These are phyloP conservation scores for Candoia aspera DNA, from an alignment of 2,113 vertebrate species.

Conservation along the genomic window DNA sequence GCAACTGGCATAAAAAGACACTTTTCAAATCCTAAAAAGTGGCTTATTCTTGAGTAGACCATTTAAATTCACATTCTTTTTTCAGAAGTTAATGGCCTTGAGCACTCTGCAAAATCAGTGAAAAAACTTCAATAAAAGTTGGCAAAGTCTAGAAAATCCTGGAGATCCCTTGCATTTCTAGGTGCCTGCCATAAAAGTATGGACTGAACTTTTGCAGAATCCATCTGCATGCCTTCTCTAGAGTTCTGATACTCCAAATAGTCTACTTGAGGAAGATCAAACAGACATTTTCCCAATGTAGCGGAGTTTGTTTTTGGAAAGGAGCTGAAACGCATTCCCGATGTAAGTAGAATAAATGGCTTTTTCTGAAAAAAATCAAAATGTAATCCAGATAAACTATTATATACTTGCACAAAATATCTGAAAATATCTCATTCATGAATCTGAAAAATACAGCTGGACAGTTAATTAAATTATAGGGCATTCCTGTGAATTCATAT, in stretches of 20 bases:
- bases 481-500: background rate
- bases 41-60: too few species aligned
- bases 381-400: background rate
- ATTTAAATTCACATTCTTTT: too few species aligned
- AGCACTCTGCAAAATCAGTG: background rate
- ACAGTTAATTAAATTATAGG: background rate
- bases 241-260: background rate
- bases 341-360: background rate
- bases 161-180: background rate
- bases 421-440: background rate
- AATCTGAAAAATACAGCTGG: background rate
- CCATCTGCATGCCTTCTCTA: background rate
- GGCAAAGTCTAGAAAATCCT: background rate
- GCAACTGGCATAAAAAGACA: too few species aligned
- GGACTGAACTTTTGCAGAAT: background rate
- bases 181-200: background rate
- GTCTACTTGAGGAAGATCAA: too few species aligned
- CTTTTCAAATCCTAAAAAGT: too few species aligned
- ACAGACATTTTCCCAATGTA: too few species aligned
- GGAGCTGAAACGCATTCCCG: background rate
- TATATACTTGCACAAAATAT: background rate
- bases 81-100: too few species aligned
- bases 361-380: background rate
- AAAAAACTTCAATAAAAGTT: background rate
- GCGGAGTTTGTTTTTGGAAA: background rate